These are phyloP conservation scores for Paramacrobiotus metropolitanus DNA, from an alignment of 1,140 invertebrate species.

Conservation along the genomic window DNA sequence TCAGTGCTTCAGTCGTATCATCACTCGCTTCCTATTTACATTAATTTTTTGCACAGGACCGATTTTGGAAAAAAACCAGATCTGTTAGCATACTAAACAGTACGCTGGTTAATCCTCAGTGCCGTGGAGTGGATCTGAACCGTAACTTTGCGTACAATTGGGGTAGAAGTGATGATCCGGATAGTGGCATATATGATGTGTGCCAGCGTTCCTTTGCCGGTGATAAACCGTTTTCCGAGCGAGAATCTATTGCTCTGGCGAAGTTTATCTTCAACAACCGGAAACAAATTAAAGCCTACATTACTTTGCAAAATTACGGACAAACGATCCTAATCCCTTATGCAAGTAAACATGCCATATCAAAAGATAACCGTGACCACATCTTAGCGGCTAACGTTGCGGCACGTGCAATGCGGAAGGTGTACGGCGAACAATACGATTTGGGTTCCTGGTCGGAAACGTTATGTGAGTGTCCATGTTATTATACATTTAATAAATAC, in stretches of 20 bases:
- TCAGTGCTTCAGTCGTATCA: not conserved
- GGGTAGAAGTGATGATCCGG: not conserved
- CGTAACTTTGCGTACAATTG: not conserved
- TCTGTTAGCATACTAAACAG: not conserved
- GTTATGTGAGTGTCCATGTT: not conserved
- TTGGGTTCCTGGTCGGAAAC: not conserved
- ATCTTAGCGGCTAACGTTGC: not conserved
- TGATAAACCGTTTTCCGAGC: not conserved
- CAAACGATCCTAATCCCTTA: not conserved
- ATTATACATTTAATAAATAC: too few species aligned
- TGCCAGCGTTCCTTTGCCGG: not conserved
- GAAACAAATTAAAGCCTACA: not conserved
- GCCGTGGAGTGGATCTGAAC: not conserved
- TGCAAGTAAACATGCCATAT: not conserved
- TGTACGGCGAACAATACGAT: not conserved
- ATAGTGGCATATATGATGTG: not conserved
- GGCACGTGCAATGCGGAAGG: not conserved
- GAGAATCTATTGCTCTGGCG: not conserved
- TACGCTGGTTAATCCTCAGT: not conserved
- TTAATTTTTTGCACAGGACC: not conserved
- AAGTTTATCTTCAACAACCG: not conserved
- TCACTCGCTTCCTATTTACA: not conserved
- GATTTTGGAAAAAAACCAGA: not conserved
- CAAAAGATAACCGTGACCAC: not conserved
- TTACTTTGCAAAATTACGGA: not conserved